phyloP scores from a whole-genome alignment of 2,797 vertebrate species.

The Xyrichtys novacula region DNA sequence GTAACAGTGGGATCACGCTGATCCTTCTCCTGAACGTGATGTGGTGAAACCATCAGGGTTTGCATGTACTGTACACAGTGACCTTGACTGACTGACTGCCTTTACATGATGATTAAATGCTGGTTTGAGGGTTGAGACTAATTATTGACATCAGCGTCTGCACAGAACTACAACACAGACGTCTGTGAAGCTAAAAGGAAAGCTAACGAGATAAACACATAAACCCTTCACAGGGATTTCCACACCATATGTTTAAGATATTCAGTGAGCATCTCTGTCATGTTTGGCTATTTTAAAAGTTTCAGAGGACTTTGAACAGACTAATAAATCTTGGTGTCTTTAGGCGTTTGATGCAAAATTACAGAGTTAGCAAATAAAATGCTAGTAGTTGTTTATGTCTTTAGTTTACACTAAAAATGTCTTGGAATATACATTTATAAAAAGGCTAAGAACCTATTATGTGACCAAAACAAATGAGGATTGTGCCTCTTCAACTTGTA shows the following conservation, averaged over 20 bases:
- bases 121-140: conserved; percentile 46
- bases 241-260: neutral
- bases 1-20: conserved; percentile 25
- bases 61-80: conserved; percentile 19
- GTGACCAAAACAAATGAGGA: too few species aligned
- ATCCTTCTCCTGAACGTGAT: conserved; percentile 28
- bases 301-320: neutral
- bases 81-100: conserved; percentile 32
- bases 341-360: too few species aligned
- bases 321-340: neutral
- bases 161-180: conserved; percentile 6
- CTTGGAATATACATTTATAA: too few species aligned
- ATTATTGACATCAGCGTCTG: conserved; percentile 38
- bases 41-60: conserved; percentile 56
- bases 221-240: neutral
- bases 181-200: conserved; percentile 1
- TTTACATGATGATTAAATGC: conserved; percentile 40
- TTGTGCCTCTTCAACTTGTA: too few species aligned
- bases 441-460: too few species aligned
- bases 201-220: conserved; percentile 26
- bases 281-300: conserved; percentile 1
- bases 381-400: too few species aligned
- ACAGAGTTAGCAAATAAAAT: too few species aligned
- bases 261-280: conserved; percentile 6
- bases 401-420: too few species aligned